Conservation (phyloP, 1,140 invertebrate genomes). For the Nasonia longicornis region DNA sequence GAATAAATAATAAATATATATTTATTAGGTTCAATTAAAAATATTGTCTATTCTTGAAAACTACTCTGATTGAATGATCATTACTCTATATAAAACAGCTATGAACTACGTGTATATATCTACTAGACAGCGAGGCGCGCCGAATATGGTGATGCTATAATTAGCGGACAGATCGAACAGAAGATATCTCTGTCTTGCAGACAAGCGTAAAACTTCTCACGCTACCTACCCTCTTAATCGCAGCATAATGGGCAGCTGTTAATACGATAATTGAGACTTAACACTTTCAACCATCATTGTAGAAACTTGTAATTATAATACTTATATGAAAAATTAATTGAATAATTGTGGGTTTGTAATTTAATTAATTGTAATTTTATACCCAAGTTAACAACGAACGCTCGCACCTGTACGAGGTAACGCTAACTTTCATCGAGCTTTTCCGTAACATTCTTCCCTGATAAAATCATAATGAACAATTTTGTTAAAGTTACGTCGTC, state of each 20-base stretch:
- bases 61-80: not conserved
- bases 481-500: constrained; percentile 11
- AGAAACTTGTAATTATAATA: too few relatives aligned
- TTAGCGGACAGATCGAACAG: constrained; percentile 44
- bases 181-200: not conserved
- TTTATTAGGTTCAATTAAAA: too few relatives aligned
- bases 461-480: constrained; percentile 27
- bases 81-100: not conserved
- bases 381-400: not conserved
- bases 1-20: too few relatives aligned
- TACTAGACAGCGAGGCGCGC: constrained; percentile 7
- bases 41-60: not conserved
- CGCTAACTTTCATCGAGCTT: constrained; percentile 2
- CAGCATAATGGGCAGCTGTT: not conserved
- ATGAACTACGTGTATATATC: not conserved
- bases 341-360: too few relatives aligned
- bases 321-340: too few relatives aligned
- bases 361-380: not conserved
- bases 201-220: constrained; percentile 8
- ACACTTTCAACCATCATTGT: too few relatives aligned
- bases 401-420: not conserved
- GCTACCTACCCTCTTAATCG: constrained; percentile 2
- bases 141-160: constrained; percentile 56
- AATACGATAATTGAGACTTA: not conserved
- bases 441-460: constrained; percentile 19